phyloP scores from a whole-genome alignment of 2,888 invertebrate genomes.

The Plagiodera versicolora region DNA sequence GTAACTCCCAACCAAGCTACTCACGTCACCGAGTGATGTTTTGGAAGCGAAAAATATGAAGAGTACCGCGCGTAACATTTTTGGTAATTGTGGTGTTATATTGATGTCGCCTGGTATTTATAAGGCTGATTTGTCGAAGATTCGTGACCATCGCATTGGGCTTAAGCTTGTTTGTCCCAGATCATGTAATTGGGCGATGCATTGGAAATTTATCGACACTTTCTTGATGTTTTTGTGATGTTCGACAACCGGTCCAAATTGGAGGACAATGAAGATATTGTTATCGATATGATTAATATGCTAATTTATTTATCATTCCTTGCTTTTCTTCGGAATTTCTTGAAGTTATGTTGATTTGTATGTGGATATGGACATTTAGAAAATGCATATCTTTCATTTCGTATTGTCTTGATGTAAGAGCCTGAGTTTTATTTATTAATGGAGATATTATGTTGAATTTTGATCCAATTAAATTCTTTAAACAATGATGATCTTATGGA shows the following conservation, averaged over 20 bases:
- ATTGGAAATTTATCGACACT: conserved; percentile 14
- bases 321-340: not conserved
- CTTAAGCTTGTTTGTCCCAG: conserved; percentile 24
- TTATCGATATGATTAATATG: conserved; percentile 7
- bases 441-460: no score
- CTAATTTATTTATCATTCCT: not conserved
- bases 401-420: no score
- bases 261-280: conserved; percentile 10
- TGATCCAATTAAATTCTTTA: no score
- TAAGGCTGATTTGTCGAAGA: conserved; percentile 22
- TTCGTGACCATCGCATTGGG: conserved; percentile 31
- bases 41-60: not conserved
- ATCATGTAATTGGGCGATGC: conserved; percentile 25
- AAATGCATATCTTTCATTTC: no score
- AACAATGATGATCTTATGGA: no score
- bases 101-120: conserved; percentile 23
- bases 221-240: conserved; percentile 15
- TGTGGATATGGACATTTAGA: not conserved
- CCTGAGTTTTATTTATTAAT: no score
- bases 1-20: conserved; percentile 30
- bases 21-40: conserved; percentile 17
- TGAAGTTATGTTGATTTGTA: not conserved
- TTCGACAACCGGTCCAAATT: conserved; percentile 4
- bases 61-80: conserved; percentile 1
- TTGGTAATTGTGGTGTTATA: conserved; percentile 6